Evolutionary conservation across 2,888 invertebrate genomes (phyloP).

Genomic region (Pterostichus niger): DNA sequence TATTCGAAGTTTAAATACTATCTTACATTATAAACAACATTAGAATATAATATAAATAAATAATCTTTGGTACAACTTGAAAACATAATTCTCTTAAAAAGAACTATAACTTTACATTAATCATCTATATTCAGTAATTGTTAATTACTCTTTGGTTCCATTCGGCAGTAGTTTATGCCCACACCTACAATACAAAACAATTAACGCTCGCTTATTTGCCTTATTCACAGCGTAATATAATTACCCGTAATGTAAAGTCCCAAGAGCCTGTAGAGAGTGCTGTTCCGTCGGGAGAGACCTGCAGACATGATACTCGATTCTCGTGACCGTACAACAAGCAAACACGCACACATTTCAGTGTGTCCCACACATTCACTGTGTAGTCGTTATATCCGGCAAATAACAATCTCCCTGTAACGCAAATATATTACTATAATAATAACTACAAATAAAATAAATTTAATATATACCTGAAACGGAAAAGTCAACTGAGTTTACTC

Average conservation of each 20-base stretch:
- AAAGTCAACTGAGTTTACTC: slow-evolving; percentile 98
- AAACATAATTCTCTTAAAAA: slow-evolving; percentile 22
- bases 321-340: slow-evolving; percentile 97
- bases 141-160: slow-evolving; percentile 50
- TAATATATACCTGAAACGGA: slow-evolving; percentile 85
- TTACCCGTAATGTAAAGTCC: slow-evolving; percentile 94
- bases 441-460: background rate
- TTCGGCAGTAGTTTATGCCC: slow-evolving; percentile 71
- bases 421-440: slow-evolving; percentile 49
- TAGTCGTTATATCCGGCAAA: slow-evolving; percentile 99
- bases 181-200: slow-evolving; percentile 70
- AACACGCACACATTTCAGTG: slow-evolving; percentile 94
- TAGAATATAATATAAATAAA: slow-evolving; percentile 55
- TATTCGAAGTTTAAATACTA: slow-evolving; percentile 45
- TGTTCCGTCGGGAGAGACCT: slow-evolving; percentile 98
- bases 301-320: slow-evolving; percentile 94
- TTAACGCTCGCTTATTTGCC: background rate
- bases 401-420: slow-evolving; percentile 87
- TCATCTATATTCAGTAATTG: slow-evolving; percentile 14
- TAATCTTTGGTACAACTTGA: slow-evolving; percentile 57
- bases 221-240: slow-evolving; percentile 60
- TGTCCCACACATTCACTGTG: slow-evolving; percentile 99
- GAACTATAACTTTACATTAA: slow-evolving; percentile 17
- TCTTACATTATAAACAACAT: slow-evolving; percentile 33
- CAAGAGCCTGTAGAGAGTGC: slow-evolving; percentile 98